Conservation (phyloP, 2,888 invertebrate species). For the Dorcus hopei region DNA sequence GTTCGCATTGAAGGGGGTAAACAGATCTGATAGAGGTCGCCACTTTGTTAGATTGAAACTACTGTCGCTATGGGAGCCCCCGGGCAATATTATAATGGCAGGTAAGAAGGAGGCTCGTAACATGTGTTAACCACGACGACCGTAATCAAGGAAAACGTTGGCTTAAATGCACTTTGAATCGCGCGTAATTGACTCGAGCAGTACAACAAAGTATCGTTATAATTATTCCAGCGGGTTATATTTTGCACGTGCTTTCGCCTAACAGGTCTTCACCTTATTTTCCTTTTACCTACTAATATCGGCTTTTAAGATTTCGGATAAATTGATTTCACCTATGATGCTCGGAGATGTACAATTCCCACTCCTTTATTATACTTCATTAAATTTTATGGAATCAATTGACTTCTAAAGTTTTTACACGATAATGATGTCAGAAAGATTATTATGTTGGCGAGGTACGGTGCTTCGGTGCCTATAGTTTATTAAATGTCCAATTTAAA, state of each 20-base stretch:
- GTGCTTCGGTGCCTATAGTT: not conserved
- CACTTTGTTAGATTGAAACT: conserved; percentile 27
- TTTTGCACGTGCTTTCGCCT: conserved; percentile 8
- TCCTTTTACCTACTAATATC: not conserved
- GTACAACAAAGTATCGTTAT: conserved; percentile 4
- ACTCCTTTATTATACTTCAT: conserved; percentile 12
- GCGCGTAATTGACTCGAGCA: conserved; percentile 21
- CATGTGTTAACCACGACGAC: conserved; percentile 30
- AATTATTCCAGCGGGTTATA: conserved; percentile 7
- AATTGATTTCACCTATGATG: not conserved
- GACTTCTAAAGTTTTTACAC: conserved; percentile 7
- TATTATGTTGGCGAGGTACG: not conserved
- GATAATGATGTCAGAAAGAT: conserved; percentile 6
- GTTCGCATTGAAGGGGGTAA: not conserved
- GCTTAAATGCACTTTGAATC: conserved; percentile 19
- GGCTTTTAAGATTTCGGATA: not conserved
- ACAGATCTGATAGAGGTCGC: conserved; percentile 14
- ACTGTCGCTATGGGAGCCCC: conserved; percentile 28
- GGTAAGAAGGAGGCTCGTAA: conserved; percentile 25
- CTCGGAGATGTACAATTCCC: not conserved
- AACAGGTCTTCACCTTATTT: not conserved
- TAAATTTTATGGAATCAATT: conserved; percentile 18
- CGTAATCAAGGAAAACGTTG: conserved; percentile 25
- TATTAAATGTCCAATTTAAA: conserved; percentile 1
- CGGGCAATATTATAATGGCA: conserved; percentile 31